These are phyloP conservation scores for Orthonevra nobilis DNA, from an alignment of 2,888 invertebrate genomes.

Conservation along the genomic window DNA sequence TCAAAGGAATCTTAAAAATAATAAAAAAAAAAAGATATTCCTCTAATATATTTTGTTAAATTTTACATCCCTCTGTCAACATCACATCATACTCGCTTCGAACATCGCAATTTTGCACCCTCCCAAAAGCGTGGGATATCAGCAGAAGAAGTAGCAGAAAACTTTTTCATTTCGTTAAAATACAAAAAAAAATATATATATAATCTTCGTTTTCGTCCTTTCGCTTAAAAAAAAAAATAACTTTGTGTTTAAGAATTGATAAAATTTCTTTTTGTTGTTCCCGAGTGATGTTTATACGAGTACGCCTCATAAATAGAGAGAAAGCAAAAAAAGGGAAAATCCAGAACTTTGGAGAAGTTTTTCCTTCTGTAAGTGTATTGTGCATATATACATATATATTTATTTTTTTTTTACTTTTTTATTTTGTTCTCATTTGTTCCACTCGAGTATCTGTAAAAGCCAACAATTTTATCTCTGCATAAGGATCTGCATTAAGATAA, in stretches of 20 bases:
- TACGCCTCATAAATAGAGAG: conserved; percentile 21
- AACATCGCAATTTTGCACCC: conserved; percentile 45
- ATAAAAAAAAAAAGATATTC: conserved; percentile 54
- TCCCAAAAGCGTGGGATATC: conserved; percentile 32
- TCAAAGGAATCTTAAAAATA: no score
- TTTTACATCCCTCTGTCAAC: conserved; percentile 51
- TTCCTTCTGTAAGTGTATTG: conserved; percentile 65
- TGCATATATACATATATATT: no score
- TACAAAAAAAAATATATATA: conserved; percentile 12
- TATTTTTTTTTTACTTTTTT: no score
- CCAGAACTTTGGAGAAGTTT: conserved; percentile 57
- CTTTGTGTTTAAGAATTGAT: conserved; percentile 58
- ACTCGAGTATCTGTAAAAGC: conserved; percentile 33
- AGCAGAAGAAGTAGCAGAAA: no score
- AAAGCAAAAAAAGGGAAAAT: conserved; percentile 15
- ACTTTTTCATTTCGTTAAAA: conserved; percentile 31
- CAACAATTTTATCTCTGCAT: conserved; percentile 68
- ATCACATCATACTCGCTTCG: conserved; percentile 23
- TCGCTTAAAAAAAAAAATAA: conserved; percentile 13
- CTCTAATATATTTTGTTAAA: conserved; percentile 17
- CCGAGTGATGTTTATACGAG: conserved; percentile 47
- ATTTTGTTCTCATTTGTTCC: conserved; percentile 3
- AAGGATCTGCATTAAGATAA: conserved; percentile 62
- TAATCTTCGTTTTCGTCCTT: conserved; percentile 10
- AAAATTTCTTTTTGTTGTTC: conserved; percentile 47